phyloP scores from a whole-genome alignment of 1,140 invertebrate genomes.

The Uloborus diversus region DNA sequence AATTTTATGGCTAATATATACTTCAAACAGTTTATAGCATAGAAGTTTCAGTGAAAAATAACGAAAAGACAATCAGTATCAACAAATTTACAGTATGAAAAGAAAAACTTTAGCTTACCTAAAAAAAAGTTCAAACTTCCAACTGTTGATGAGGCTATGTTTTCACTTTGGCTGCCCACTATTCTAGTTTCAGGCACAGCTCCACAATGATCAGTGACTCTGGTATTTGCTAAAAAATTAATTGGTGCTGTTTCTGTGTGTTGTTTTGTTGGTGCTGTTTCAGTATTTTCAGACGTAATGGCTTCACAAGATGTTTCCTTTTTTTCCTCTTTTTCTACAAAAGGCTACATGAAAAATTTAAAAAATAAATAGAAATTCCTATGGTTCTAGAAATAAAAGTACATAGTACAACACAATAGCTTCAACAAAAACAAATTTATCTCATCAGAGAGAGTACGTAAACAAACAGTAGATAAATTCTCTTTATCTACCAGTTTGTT shows the following conservation, averaged over 20 bases:
- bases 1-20: no score
- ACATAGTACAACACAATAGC: no score
- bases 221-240: slow-evolving; percentile 52
- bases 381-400: no score
- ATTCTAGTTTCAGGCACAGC: slow-evolving; percentile 15
- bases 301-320: neutral
- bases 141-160: slow-evolving; percentile 25
- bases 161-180: neutral
- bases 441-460: no score
- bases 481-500: no score
- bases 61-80: no score
- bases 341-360: neutral
- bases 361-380: neutral
- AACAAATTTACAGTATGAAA: neutral
- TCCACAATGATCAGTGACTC: slow-evolving; percentile 41
- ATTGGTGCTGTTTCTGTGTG: slow-evolving; percentile 8
- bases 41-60: no score
- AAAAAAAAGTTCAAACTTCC: slow-evolving; percentile 53
- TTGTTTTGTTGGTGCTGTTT: neutral
- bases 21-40: no score
- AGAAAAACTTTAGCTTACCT: slow-evolving; percentile 13
- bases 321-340: neutral
- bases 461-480: no score
- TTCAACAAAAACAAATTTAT: no score
- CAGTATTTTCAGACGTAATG: neutral